Base-by-base conservation (phyloP, 2,888 invertebrate genomes). In the Pseudeuparius sepicola region DNA sequence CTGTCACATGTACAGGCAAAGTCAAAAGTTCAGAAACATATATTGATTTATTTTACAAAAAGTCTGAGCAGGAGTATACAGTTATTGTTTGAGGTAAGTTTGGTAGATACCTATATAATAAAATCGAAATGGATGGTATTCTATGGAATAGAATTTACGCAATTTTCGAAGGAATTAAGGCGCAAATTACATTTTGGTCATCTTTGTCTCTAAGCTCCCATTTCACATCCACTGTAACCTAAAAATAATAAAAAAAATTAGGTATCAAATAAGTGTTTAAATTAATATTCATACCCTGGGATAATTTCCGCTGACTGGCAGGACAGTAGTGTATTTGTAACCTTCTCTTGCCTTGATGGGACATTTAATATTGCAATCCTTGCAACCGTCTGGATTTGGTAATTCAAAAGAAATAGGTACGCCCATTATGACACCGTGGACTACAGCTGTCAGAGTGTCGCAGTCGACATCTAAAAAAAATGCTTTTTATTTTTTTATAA, bases 351-450 rank as follows among this genome's bases (percentile, higher is more conserved):
- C 62, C 52, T 68, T 67, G 9, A 88, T 49, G 0, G 88, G 87
- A 50, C 88, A 88, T 3, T 56, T 53, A 7, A 88, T 55, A 1
- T 78, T 76, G 44, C 72, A 72, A 51, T 75, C 65, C 23, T 67
- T 61, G 55, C 88, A 88, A 1, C 76, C 86, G 56, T 87, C 69
- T 0, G 80, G 70, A 55, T 86, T 75, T 11, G 75, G 67, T 41
- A 87, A 57, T 5, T 74, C 73, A 58, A 86, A 88, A 2, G 83
- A 81, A 42, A 84, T 67, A 1, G 78, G 77, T 18, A 84, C 61
- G 37, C 75, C 76, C 61, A 76, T 67, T 23, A 88, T 68, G 37
- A 82, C 65, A 1, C 88, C 89, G 60, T 83, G 81, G 1, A 88
- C 85, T 3, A 74, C 69, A 0, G 82, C 75, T 31, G 58, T 69